These are phyloP conservation scores for Cancer borealis DNA, from an alignment of 2,888 invertebrate species.

Conservation along the genomic window DNA sequence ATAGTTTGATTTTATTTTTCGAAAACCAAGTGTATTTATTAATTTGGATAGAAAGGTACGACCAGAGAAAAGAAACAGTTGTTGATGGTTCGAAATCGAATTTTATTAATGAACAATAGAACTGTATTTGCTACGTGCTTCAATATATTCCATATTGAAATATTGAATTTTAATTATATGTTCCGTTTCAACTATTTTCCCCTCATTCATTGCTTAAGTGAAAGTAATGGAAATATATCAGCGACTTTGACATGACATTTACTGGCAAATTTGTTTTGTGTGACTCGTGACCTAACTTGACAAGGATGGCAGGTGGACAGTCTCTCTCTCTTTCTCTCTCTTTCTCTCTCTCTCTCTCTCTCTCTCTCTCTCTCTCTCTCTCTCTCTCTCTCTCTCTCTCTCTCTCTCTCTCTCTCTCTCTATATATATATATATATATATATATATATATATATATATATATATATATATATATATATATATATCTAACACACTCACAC, in stretches of 20 bases:
- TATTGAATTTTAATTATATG: not conserved
- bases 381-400: no score
- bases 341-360: slow-evolving; percentile 20
- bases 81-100: not conserved
- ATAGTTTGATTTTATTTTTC: not conserved
- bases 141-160: not conserved
- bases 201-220: not conserved
- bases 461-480: no score
- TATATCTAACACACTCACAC: no score
- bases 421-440: no score
- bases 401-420: no score
- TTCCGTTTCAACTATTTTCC: not conserved
- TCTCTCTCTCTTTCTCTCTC: slow-evolving; percentile 29
- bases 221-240: not conserved
- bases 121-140: not conserved
- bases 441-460: no score
- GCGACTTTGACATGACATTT: not conserved
- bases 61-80: not conserved
- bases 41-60: not conserved
- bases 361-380: no score
- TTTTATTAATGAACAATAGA: not conserved
- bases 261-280: not conserved
- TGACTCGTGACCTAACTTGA: not conserved
- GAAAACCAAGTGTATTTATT: not conserved
- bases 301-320: not conserved